These are phyloP conservation scores for Neodon shergylaensis DNA, from an alignment of 2,113 vertebrate species.

Conservation along the genomic window DNA sequence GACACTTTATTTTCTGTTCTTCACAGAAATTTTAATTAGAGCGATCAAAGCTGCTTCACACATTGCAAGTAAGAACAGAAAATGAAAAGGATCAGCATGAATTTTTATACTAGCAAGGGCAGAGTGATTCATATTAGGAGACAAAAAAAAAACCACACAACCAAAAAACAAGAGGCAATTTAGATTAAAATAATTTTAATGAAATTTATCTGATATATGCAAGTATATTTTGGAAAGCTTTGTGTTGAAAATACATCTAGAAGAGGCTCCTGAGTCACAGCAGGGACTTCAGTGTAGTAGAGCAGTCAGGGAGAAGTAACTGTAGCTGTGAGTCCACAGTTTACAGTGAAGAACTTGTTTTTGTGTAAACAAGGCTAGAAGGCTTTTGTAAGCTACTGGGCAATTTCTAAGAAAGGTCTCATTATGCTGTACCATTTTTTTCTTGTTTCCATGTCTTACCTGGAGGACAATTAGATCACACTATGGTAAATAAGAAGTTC, in stretches of 20 bases:
- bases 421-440: conserved; percentile 49
- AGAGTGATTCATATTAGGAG: conserved; percentile 52
- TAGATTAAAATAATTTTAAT: conserved; percentile 53
- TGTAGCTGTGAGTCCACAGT: background rate
- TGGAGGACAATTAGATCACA: conserved; percentile 72
- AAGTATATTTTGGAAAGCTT: conserved; percentile 62
- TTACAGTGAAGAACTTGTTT: conserved; percentile 61
- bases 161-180: background rate
- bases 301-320: conserved; percentile 54
- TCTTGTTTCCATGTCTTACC: conserved; percentile 41
- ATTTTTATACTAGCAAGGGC: conserved; percentile 62
- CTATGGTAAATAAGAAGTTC: conserved; percentile 57
- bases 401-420: conserved; percentile 50
- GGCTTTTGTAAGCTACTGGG: conserved; percentile 8
- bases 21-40: conserved; percentile 83
- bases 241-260: conserved; percentile 34
- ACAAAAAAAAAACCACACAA: background rate
- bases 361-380: conserved; percentile 52
- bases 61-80: conserved; percentile 72
- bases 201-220: conserved; percentile 62
- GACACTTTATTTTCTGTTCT: conserved; percentile 80
- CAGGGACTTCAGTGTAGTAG: background rate
- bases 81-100: conserved; percentile 57
- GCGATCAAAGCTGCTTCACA: conserved; percentile 80
- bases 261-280: conserved; percentile 54